Conservation (phyloP, 2,888 invertebrate species). For the Drosophila ezoana region DNA sequence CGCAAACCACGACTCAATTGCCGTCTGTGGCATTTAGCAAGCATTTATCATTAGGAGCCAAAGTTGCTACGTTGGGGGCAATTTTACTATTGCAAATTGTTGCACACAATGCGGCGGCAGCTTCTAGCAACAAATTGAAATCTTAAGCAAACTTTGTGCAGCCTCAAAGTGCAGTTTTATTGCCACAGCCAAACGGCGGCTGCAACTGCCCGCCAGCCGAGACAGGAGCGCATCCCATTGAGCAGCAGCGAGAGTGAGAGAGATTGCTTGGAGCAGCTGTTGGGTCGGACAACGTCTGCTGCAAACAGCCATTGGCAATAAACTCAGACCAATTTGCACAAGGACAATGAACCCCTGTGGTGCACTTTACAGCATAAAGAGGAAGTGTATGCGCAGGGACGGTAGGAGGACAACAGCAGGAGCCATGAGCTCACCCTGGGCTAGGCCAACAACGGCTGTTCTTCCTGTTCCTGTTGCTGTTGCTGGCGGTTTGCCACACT, state of each 20-base stretch:
- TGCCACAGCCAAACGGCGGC: constrained; percentile 43
- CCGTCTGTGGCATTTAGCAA: constrained; percentile 62
- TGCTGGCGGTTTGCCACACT: constrained; percentile 70
- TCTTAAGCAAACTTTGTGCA: constrained; percentile 76
- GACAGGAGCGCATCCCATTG: constrained; percentile 18
- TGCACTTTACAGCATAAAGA: constrained; percentile 68
- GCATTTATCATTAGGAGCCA: constrained; percentile 74
- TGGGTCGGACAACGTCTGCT: constrained; percentile 56
- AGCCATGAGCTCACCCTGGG: constrained; percentile 26
- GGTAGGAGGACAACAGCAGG: constrained; percentile 20
- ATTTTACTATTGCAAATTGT: constrained; percentile 71
- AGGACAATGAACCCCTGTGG: constrained; percentile 81
- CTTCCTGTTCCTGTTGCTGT: constrained; percentile 19
- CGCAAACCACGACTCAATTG: constrained; percentile 39
- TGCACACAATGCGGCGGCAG: constrained; percentile 56
- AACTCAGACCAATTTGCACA: constrained; percentile 78
- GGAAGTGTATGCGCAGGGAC: constrained; percentile 45
- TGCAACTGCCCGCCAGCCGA: constrained; percentile 8
- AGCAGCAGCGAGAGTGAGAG: not conserved
- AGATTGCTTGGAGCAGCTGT: constrained; percentile 40
- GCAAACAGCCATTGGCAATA: constrained; percentile 70
- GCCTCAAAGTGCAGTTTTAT: constrained; percentile 74
- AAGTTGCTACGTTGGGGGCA: constrained; percentile 48
- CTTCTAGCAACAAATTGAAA: constrained; percentile 71
- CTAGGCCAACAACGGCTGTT: constrained; percentile 28